These are phyloP conservation scores for Sphyrna mokarran DNA, from an alignment of 2,113 vertebrate species.

Conservation along the genomic window DNA sequence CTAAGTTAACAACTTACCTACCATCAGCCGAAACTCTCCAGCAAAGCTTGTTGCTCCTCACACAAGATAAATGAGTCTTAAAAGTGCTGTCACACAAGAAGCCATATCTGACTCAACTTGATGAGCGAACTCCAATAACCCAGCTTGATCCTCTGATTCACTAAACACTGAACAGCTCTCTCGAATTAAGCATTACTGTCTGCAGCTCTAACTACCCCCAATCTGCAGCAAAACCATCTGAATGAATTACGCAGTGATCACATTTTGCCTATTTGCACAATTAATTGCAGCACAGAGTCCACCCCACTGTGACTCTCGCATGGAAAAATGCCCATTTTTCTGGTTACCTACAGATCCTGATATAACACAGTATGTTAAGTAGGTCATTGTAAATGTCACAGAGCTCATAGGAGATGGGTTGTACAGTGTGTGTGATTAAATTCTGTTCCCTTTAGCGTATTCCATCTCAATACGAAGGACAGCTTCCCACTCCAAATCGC, in stretches of 20 bases:
- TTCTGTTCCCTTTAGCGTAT: background rate
- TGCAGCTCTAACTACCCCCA: background rate
- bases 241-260: conserved; percentile 5
- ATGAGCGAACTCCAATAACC: background rate
- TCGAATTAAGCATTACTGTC: background rate
- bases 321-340: background rate
- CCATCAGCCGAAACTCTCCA: background rate
- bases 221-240: background rate
- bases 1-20: background rate
- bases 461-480: background rate
- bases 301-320: background rate
- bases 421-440: background rate
- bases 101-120: background rate
- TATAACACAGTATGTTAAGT: background rate
- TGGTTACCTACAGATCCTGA: background rate
- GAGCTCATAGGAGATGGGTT: no score
- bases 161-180: no score
- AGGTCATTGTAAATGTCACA: conserved; percentile 11
- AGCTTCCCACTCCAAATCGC: background rate
- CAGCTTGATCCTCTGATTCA: background rate
- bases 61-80: conserved; percentile 21
- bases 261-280: conserved; percentile 9
- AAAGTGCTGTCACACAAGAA: background rate
- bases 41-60: background rate
- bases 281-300: background rate